Conservation (phyloP, 2,797 vertebrate genomes). For the Philypnodon macrostomus region DNA sequence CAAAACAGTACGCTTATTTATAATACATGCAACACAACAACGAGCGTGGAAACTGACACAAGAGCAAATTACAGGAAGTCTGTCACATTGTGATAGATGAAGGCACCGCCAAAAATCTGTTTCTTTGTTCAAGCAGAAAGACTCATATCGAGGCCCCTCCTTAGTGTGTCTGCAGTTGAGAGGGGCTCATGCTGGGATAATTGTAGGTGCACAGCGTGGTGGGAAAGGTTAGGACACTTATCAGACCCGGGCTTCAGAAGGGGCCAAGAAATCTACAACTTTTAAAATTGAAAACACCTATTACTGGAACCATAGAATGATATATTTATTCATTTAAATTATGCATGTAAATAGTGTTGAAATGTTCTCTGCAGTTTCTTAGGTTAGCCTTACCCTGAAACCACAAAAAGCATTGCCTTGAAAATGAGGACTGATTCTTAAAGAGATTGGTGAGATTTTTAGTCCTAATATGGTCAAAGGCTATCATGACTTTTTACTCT, state of each 20-base stretch:
- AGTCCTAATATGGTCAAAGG: too few species aligned
- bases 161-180: conserved; percentile 2
- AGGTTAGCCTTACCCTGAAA: not conserved
- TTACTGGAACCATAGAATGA: not conserved
- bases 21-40: conserved; percentile 1
- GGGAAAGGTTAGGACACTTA: conserved; percentile 10
- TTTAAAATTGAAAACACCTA: conserved; percentile 1
- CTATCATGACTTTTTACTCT: too few species aligned
- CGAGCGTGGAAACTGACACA: not conserved
- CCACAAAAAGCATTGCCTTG: conserved; percentile 1
- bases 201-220: not conserved
- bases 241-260: not conserved
- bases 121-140: not conserved
- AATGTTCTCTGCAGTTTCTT: too few species aligned
- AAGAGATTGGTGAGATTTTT: too few species aligned
- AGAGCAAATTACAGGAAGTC: not conserved
- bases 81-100: not conserved
- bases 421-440: not conserved
- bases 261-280: not conserved
- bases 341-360: too few species aligned
- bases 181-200: conserved; percentile 13
- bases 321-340: too few species aligned
- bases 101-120: not conserved
- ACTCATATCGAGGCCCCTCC: not conserved
- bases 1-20: not conserved